A percentile compares a stretch with the other conserved stretches of the same genome.
Conservation (phyloP, 2,888 invertebrate species). For the Phengaris arion region DNA sequence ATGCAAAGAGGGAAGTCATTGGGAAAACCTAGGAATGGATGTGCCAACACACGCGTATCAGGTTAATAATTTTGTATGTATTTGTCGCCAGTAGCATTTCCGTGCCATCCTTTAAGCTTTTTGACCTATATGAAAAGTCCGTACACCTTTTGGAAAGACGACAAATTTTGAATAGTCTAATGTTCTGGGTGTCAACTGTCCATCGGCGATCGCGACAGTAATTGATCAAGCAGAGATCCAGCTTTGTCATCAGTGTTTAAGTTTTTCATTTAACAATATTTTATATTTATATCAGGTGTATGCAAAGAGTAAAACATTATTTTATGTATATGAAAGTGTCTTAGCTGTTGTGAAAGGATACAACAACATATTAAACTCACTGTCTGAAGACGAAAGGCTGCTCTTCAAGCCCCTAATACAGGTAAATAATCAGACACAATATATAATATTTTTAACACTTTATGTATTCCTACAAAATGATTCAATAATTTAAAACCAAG, state of each 20-base stretch:
- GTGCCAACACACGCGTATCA: slow-evolving; percentile 84
- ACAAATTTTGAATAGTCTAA: no score
- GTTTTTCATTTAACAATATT: not conserved
- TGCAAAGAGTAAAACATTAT: slow-evolving; percentile 77
- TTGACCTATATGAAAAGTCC: no score
- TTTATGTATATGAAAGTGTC: slow-evolving; percentile 85
- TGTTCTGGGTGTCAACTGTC: no score
- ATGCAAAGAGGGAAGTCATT: slow-evolving; percentile 86
- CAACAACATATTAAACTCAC: slow-evolving; percentile 86
- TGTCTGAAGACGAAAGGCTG: slow-evolving; percentile 87
- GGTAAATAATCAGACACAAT: slow-evolving; percentile 48
- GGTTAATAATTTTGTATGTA: slow-evolving; percentile 48
- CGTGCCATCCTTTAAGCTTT: no score
- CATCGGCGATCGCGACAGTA: no score
- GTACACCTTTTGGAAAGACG: no score
- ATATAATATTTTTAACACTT: no score
- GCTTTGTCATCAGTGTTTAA: not conserved
- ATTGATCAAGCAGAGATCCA: no score
- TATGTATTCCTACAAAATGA: no score
- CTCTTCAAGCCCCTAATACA: slow-evolving; percentile 87
- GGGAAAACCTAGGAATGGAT: slow-evolving; percentile 84
- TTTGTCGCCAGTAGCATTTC: no score
- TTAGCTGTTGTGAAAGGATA: slow-evolving; percentile 86
- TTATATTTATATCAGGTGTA: slow-evolving; percentile 68
- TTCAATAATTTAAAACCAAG: no score